Conservation (phyloP, 2,888 invertebrate species). For the Tipula helvola region DNA sequence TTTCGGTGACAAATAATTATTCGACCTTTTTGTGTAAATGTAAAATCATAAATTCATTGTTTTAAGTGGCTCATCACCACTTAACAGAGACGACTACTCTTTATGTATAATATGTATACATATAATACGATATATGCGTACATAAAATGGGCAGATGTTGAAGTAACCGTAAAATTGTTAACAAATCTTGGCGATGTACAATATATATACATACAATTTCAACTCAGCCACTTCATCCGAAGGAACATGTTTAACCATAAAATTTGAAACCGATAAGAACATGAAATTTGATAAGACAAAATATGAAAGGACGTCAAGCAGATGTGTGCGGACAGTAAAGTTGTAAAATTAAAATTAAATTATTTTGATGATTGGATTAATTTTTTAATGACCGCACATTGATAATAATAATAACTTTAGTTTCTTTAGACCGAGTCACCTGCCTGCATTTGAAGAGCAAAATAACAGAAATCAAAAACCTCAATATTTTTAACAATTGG, state of each 20-base stretch:
- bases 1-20: background rate
- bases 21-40: background rate
- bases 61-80: background rate
- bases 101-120: no score
- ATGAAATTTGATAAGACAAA: background rate
- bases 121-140: no score
- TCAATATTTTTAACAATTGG: no score
- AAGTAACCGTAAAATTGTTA: background rate
- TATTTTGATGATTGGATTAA: background rate
- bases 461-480: no score
- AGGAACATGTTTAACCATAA: background rate
- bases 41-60: background rate
- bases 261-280: background rate
- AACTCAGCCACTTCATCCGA: background rate
- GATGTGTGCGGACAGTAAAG: background rate
- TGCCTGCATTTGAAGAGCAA: background rate
- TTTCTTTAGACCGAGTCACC: background rate
- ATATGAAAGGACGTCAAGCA: background rate
- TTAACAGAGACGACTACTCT: background rate
- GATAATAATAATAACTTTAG: background rate
- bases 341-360: background rate
- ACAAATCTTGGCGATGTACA: background rate
- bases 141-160: background rate
- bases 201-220: background rate
- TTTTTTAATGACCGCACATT: background rate